Evolutionary conservation across 2,797 vertebrate species (phyloP).

Genomic region (Myotis myotis): DNA sequence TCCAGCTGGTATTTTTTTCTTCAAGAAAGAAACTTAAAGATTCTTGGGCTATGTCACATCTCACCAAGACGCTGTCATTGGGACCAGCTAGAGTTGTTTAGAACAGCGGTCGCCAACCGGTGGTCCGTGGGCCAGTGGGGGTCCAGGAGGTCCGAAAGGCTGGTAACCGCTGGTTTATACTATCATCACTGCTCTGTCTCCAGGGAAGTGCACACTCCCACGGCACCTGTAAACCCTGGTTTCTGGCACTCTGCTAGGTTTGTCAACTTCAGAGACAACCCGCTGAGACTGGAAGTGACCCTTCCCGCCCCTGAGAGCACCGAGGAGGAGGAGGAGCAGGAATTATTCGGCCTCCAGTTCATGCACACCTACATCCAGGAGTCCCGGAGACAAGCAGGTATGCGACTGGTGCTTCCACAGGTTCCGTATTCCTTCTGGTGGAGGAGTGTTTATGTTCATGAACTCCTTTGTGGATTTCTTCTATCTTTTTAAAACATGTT

Average conservation of each 20-base stretch:
- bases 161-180: too few species aligned
- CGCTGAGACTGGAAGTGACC: slow-evolving; percentile 88
- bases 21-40: slow-evolving; percentile 17
- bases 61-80: slow-evolving; percentile 19
- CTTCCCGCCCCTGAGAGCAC: slow-evolving; percentile 81
- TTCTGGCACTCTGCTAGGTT: slow-evolving; percentile 88
- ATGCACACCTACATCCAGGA: slow-evolving; percentile 94
- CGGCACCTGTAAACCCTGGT: slow-evolving; percentile 32
- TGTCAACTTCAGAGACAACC: slow-evolving; percentile 98
- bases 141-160: too few species aligned
- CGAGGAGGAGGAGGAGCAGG: slow-evolving; percentile 87
- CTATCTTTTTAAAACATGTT: neutral
- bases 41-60: slow-evolving; percentile 18
- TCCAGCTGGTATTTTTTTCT: neutral
- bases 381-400: slow-evolving; percentile 80
- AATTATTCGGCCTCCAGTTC: slow-evolving; percentile 94
- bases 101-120: neutral
- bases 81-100: slow-evolving; percentile 14
- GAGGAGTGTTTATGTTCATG: neutral
- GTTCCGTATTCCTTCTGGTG: neutral
- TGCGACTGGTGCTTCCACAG: neutral
- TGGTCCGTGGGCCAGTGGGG: too few species aligned
- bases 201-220: neutral
- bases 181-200: neutral
- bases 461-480: neutral